These are phyloP conservation scores for Lymantria monacha DNA, from an alignment of 2,888 invertebrate genomes.

Conservation along the genomic window DNA sequence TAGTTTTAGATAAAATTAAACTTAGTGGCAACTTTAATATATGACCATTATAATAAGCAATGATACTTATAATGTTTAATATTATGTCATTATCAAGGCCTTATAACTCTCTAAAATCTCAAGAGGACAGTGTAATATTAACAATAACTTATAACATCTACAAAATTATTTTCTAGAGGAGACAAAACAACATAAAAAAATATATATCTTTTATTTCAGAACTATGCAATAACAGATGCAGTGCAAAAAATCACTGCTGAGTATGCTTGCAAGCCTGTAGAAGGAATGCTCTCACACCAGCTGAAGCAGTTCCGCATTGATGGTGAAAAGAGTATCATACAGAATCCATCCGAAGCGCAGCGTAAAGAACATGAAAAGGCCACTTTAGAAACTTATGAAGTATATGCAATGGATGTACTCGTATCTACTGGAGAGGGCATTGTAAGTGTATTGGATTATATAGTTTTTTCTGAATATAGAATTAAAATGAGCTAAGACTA, in stretches of 20 bases:
- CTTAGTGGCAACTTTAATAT: too few relatives aligned
- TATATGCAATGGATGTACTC: constrained; percentile 99
- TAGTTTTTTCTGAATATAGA: not conserved
- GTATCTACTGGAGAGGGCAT: constrained; percentile 97
- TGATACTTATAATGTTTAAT: too few relatives aligned
- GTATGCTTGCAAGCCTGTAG: constrained; percentile 98
- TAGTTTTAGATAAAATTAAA: not conserved
- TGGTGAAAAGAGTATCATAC: constrained; percentile 91
- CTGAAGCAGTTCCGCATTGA: constrained; percentile 98
- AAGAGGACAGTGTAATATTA: too few relatives aligned
- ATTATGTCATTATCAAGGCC: too few relatives aligned
- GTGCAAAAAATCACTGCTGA: constrained; percentile 96
- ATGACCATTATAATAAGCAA: too few relatives aligned
- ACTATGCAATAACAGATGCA: constrained; percentile 94
- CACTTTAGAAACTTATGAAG: constrained; percentile 97
- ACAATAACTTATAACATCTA: too few relatives aligned
- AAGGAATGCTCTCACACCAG: constrained; percentile 97
- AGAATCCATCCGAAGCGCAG: constrained; percentile 98
- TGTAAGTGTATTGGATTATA: constrained; percentile 71
- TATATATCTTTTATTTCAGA: constrained; percentile 79
- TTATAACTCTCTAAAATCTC: too few relatives aligned
- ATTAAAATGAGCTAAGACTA: too few relatives aligned
- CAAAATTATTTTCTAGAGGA: too few relatives aligned
- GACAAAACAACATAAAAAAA: too few relatives aligned
- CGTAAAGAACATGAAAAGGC: constrained; percentile 98